Evolutionary conservation across 2,113 vertebrate genomes (phyloP), one percentile per base, ranked within the genome.

Genomic region (Podiceps cristatus): DNA sequence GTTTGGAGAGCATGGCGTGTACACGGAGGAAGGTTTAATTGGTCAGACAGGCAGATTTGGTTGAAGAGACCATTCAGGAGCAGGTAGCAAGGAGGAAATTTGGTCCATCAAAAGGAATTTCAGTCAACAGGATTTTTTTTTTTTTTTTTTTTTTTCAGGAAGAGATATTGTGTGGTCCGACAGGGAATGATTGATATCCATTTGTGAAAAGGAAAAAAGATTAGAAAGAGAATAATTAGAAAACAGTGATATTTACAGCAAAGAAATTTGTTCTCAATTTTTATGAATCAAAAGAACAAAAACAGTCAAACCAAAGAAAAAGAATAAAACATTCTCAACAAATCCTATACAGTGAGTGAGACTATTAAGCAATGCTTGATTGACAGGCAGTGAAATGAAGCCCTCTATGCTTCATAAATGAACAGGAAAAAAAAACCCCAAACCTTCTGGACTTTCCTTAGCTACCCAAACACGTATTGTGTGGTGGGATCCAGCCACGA

Each of bases 161-260:
- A 98, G 98, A 98, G 95, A 98, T 78, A 98, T 99, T 98, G 98
- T 95, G 98, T 95, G 97, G 98, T 99, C 99, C 99, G 33, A 98
- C 83, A 98, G 97, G 98, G 96, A 98, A 94, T 98, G 97, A 99
- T 99, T 99, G 98, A 98, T 98, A 98, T 99, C 99, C 99, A 98
- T 98, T 98, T 98, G 98, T 98, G 96, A 98, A 98, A 98, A 96
- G 95, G 90, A 88, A 88, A 98, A 97, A 97, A 98, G 98, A 98
- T 97, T 90, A 97, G 98, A 98, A 96, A 98, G 97, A 97, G 96
- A 98, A 98, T 96, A 97, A 96, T 99, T 98, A 98, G 97, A 98
- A 98, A 97, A 98, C 96, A 98, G 97, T 96, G 96, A 98, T 93
- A 98, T 96, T 95, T 98, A 98, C 93, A 98, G 98, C 97, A 98